Evolutionary conservation across 1,140 invertebrate genomes (phyloP).

Genomic region (Protaetia brevitarsis): DNA sequence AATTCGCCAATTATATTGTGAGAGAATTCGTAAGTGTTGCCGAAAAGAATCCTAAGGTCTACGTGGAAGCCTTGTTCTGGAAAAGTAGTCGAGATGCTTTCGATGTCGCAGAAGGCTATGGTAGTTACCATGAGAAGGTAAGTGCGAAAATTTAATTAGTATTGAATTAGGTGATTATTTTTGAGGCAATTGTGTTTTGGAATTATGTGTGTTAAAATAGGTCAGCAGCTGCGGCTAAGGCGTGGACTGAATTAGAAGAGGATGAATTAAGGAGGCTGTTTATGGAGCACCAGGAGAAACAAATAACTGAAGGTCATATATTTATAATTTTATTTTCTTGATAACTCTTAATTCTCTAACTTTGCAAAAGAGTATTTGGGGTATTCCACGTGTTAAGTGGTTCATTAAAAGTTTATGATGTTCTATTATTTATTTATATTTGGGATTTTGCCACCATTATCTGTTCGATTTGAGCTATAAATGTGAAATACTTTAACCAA

Average conservation of each 20-base stretch:
- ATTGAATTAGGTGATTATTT: neutral
- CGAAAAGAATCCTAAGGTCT: conserved; percentile 79
- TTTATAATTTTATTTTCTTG: conserved; percentile 26
- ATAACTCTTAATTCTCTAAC: no score
- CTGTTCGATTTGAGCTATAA: no score
- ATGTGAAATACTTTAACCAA: no score
- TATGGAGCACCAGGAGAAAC: conserved; percentile 76
- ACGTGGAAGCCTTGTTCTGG: conserved; percentile 93
- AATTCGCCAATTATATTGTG: conserved; percentile 77
- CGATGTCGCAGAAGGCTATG: conserved; percentile 87
- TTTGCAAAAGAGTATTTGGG: no score
- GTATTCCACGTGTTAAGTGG: no score
- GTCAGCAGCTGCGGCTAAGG: conserved; percentile 40
- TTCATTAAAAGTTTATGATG: no score
- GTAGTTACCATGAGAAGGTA: conserved; percentile 56
- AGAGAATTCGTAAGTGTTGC: conserved; percentile 80
- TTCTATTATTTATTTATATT: no score
- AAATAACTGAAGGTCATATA: conserved; percentile 56
- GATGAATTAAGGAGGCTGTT: conserved; percentile 76
- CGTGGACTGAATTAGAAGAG: conserved; percentile 85
- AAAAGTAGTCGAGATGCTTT: conserved; percentile 77
- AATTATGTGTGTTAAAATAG: conserved; percentile 29
- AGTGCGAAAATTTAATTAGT: conserved; percentile 40
- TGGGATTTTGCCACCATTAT: no score
- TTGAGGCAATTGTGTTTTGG: neutral